Base-by-base conservation (phyloP, 1,140 invertebrate genomes). In the Anastatus disparis region DNA sequence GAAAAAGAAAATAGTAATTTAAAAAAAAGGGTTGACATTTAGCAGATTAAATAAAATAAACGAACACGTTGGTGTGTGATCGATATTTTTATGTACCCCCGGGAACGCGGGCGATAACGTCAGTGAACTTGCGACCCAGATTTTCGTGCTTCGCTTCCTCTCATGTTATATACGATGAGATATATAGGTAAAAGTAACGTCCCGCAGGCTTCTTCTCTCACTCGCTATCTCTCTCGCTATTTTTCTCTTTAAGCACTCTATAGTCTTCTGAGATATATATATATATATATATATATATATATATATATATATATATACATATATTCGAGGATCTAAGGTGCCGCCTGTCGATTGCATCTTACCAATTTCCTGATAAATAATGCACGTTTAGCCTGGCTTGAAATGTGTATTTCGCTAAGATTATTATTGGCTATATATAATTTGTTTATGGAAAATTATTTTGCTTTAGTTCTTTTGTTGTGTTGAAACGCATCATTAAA, bases 121-220 rank as follows among this genome's bases (percentile, higher is more conserved):
- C 73, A 78, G 79, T 81, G 81, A 82, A 83, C 79, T 84, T 82
- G 80, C 78, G 81, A 84, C 81, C 82, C 72, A 81, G 75, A 77
- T 75, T 71, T 71, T 74, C 75, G 46, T 53, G 48, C 10, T 6
- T n/a, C n/a, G n/a, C n/a, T n/a, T n/a, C n/a, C n/a, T n/a, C n/a
- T n/a, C n/a, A n/a, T n/a, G n/a, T n/a, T n/a, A n/a, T n/a, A n/a
- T n/a, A n/a, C n/a, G n/a, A n/a, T n/a, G n/a, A n/a, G n/a, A n/a
- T n/a, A n/a, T n/a, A n/a, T n/a, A n/a, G n/a, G n/a, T n/a, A n/a
- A n/a, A n/a, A n/a, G n/a, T n/a, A n/a, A n/a, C n/a, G 10, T 68
- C 42, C 31, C 53, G 65, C 42, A 42, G 40, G 55, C 53, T 59
- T 59, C 38, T 17, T 12, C 22, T 27, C 24, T 48, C 40, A 20